A percentile compares a stretch with the other conserved stretches of the same genome.
These are phyloP conservation scores for Scartelaos histophorus DNA, from an alignment of 2,113 vertebrate genomes.

Conservation along the genomic window DNA sequence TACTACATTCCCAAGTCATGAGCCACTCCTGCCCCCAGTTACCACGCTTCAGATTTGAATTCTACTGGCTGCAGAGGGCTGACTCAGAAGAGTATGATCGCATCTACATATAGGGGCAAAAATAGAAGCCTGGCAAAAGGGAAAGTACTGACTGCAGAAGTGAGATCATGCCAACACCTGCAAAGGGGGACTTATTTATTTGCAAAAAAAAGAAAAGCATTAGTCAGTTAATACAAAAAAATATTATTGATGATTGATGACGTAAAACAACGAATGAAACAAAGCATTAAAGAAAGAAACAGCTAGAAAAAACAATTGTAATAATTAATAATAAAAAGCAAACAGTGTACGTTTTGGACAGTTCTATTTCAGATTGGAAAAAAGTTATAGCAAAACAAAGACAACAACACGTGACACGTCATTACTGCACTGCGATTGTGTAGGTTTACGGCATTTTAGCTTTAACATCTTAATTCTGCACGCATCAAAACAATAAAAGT, in stretches of 20 bases:
- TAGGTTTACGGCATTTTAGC: neutral
- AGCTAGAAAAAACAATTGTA: neutral
- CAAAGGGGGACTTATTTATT: constrained; percentile 28
- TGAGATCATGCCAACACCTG: constrained; percentile 12
- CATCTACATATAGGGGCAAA: neutral
- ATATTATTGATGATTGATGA: no score
- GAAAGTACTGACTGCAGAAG: neutral
- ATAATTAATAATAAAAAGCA: neutral
- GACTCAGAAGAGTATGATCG: neutral
- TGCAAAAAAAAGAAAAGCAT: neutral
- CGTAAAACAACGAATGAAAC: no score
- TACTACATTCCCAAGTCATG: constrained; percentile 60
- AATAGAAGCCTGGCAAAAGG: neutral
- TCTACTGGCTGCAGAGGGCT: constrained; percentile 22
- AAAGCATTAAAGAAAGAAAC: no score
- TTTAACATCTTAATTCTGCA: neutral
- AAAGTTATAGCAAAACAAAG: constrained; percentile 12
- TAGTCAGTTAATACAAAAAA: neutral
- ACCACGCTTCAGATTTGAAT: constrained; percentile 38
- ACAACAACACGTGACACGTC: constrained; percentile 31
- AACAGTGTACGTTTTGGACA: neutral
- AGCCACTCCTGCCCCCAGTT: constrained; percentile 45
- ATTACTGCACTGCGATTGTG: no score
- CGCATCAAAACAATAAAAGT: neutral
- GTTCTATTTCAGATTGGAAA: neutral